Evolutionary conservation across 1,140 invertebrate genomes (phyloP), one percentile per base, ranked within the genome.

Genomic region (Drosophila lacertosa): DNA sequence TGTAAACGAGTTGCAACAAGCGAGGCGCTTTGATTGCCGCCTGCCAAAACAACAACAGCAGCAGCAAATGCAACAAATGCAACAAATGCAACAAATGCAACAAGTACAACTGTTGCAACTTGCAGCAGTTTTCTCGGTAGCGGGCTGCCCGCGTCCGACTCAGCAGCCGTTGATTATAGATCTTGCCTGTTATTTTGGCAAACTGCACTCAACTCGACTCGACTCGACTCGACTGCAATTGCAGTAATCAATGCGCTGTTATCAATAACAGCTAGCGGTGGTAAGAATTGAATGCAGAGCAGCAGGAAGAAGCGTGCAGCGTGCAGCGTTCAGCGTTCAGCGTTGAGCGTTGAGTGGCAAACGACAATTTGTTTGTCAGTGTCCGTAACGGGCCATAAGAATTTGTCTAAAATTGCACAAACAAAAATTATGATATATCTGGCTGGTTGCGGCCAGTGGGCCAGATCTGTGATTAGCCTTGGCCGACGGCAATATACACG

Each of bases 371-470:
- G 63, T 53, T 54, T 53, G 68, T 33, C 60, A 22, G 40, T 26
- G 53, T 26, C 32, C 3, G 60, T 57, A 65, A 59, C 32, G 77
- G 40, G 72, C 72, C 72, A 57, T 39, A 55, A 69, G 64, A 82
- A 73, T 81, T 81, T 78, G 75, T 84, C 53, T 57, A 74, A 82
- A 83, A 83, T 83, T 83, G 59, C 79, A 63, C 79, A 83, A 83
- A 83, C 71, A 81, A 84, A 68, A 83, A 80, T 84, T 84, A 84
- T 84, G 80, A 84, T 84, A 79, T 84, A 84, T 80, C 64, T 71
- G 7, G 33, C 50, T 51, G n/a, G 26, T 29, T 50, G 53, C 35
- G 32, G 33, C 42, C 45, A 13, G 20, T 9, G 32, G 64, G 18
- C 59, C 55, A 29, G 20, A 55, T 11, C 66, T 77, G 81, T 80